Percentiles rank a stretch among this genome's conserved stretches.
These are phyloP conservation scores for Pammene aurita DNA, from an alignment of 2,888 invertebrate genomes.

Conservation along the genomic window DNA sequence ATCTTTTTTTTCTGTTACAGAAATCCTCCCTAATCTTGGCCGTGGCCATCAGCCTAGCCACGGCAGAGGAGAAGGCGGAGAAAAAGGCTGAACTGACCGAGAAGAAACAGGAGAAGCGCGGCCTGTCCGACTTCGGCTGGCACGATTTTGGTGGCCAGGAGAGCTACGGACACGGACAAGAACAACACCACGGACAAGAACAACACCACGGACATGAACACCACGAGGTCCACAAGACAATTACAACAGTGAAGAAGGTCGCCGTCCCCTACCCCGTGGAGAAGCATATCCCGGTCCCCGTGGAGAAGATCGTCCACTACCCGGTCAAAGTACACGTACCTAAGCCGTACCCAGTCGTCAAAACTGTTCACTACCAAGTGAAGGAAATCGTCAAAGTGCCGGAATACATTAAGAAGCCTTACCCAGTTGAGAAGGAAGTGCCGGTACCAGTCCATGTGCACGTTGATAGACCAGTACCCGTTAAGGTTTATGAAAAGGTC, in stretches of 20 bases:
- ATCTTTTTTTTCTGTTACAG: slow-evolving; percentile 56
- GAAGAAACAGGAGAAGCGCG: slow-evolving; percentile 84
- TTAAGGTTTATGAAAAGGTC: slow-evolving; percentile 86
- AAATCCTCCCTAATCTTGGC: slow-evolving; percentile 79
- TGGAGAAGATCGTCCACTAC: slow-evolving; percentile 86
- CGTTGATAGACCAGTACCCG: slow-evolving; percentile 84
- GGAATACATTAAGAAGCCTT: slow-evolving; percentile 86
- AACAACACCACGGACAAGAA: slow-evolving; percentile 44
- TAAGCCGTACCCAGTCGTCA: slow-evolving; percentile 87
- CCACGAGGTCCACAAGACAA: slow-evolving; percentile 84
- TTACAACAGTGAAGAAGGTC: slow-evolving; percentile 88
- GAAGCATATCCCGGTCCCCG: slow-evolving; percentile 86
- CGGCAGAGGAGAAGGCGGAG: slow-evolving; percentile 82
- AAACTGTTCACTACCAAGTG: slow-evolving; percentile 86
- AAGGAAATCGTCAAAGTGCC: slow-evolving; percentile 87
- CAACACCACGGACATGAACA: slow-evolving; percentile 59
- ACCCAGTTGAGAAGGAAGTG: slow-evolving; percentile 86
- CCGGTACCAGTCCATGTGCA: slow-evolving; percentile 83
- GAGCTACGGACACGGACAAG: slow-evolving; percentile 44
- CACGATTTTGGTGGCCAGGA: slow-evolving; percentile 66
- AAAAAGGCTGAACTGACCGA: slow-evolving; percentile 77
- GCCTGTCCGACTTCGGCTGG: slow-evolving; percentile 76
- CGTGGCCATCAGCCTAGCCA: slow-evolving; percentile 81
- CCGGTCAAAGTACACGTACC: slow-evolving; percentile 88
- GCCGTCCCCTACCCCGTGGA: slow-evolving; percentile 89